Conservation (phyloP, 2,797 vertebrate species). For the Phrynocephalus vlangalii region DNA sequence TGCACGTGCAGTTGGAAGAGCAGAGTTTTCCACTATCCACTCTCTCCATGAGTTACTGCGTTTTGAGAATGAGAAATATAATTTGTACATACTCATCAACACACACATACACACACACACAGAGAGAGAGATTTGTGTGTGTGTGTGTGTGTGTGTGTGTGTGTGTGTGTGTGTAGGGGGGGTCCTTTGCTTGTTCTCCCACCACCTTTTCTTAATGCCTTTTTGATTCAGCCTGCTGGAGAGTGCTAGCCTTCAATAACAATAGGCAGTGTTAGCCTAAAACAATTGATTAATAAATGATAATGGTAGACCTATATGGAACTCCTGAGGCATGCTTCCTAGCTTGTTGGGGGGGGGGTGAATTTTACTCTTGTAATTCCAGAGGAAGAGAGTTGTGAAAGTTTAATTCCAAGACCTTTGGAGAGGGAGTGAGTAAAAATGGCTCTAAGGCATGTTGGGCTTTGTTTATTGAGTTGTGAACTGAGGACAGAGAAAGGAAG, state of each 20-base stretch:
- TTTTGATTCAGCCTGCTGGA: conserved; percentile 9
- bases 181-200: background rate
- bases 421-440: conserved; percentile 25
- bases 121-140: too few species aligned
- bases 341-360: conserved; percentile 2
- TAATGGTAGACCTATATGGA: conserved; percentile 28
- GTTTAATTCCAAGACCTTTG: conserved; percentile 37
- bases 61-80: background rate
- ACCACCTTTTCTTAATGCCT: background rate
- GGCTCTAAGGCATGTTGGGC: conserved; percentile 17
- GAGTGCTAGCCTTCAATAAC: conserved; percentile 35
- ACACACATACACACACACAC: too few species aligned
- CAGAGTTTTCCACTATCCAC: conserved; percentile 10
- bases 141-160: too few species aligned
- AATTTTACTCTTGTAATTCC: conserved; percentile 43
- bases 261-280: conserved; percentile 29
- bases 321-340: conserved; percentile 46
- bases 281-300: conserved; percentile 54
- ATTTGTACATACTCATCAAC: background rate
- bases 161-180: background rate
- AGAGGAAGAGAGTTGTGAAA: conserved; percentile 66
- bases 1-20: conserved; percentile 5
- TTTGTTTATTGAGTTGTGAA: background rate
- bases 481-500: conserved; percentile 10
- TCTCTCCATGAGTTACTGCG: conserved; percentile 49